phyloP scores from a whole-genome alignment of 2,797 vertebrate species.

The Gymnopithys bicolor region DNA sequence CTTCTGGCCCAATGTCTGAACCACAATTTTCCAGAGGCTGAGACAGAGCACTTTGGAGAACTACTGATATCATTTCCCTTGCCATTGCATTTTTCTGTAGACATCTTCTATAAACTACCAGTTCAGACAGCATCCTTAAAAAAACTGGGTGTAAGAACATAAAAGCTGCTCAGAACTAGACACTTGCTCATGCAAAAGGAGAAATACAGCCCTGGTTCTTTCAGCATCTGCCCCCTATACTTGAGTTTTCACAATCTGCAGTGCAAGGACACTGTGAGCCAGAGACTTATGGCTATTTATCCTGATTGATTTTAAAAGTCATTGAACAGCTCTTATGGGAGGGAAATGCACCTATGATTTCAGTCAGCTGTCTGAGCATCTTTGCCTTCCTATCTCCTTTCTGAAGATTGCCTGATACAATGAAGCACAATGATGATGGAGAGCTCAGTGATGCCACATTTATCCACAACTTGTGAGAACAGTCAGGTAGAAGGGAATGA shows the following conservation, averaged over 20 bases:
- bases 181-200: neutral
- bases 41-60: neutral
- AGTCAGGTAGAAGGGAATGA: neutral
- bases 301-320: neutral
- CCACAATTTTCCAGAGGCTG: neutral
- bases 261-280: neutral
- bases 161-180: neutral
- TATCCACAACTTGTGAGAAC: neutral
- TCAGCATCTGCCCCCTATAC: neutral
- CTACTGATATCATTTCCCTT: neutral
- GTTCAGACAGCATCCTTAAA: neutral
- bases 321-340: neutral
- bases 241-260: neutral
- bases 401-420: neutral
- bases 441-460: neutral
- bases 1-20: neutral
- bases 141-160: neutral
- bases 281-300: neutral
- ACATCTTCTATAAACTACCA: neutral
- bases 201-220: neutral
- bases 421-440: neutral
- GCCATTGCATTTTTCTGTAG: neutral
- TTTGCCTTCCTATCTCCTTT: neutral
- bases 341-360: neutral
- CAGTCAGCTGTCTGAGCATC: neutral